Evolutionary conservation across 2,113 vertebrate genomes (phyloP), one percentile per base, ranked within the genome.

Genomic region (Gymnobelideus leadbeateri): DNA sequence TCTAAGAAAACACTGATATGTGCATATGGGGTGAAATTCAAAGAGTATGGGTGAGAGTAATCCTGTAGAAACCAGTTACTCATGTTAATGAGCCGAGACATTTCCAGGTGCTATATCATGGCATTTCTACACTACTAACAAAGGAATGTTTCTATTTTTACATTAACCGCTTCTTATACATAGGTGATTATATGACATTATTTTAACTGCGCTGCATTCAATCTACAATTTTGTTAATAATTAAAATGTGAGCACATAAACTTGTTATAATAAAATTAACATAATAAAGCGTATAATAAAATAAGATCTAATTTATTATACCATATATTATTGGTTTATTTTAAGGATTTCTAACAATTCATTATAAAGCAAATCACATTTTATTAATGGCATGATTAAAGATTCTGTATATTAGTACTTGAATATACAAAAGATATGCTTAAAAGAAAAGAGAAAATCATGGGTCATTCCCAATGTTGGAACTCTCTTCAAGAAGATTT

Each of bases 41-140:
- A 89, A 14, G 91, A 43, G 0, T 77, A 90, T 92, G 94, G 43
- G 0, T 90, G 14, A 89, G 96, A 89, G 37, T 68, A 89, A 91
- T 49, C 47, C 12, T 3, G 95, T 2, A 49, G 89, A 96, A 51
- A 12, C 37, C 37, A 25, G 8, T 55, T 90, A 89, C 1, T 46
- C 57, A 91, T 21, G 24, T 43, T 53, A 91, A 46, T 53, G 94
- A 77, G 91, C 68, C 68, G 68, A 84, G 19, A 84, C 68, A 84
- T 84, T 84, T 84, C 68, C 68, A 84, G 68, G 68, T 84, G 68
- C 68, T 84, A 21, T 84, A 84, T 84, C n/a, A 84, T 84, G n/a
- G 68, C 19, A 84, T 84, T 84, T 84, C 68, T 21, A 84, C 68
- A 84, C n/a, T 84, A 43, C 16, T 84, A 84, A 84, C 68, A 84